These are phyloP conservation scores for Gonatopus flavifemur DNA, from an alignment of 1,140 invertebrate genomes.

Conservation along the genomic window DNA sequence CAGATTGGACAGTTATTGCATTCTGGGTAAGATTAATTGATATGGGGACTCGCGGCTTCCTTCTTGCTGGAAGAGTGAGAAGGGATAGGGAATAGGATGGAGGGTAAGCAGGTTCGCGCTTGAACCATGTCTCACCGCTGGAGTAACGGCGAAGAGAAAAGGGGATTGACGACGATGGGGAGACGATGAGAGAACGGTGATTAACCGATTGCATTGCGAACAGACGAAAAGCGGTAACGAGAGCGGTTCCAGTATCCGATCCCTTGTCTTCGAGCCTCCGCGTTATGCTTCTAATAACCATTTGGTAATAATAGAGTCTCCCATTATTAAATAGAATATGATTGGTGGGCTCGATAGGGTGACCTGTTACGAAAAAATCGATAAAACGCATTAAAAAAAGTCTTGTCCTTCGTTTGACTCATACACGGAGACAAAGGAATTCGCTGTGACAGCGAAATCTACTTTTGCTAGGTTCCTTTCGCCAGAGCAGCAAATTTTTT, in stretches of 20 bases:
- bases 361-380: neutral
- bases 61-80: conserved; percentile 22
- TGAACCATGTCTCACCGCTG: conserved; percentile 44
- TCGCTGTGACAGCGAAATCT: neutral
- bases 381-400: too few relatives aligned
- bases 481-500: neutral
- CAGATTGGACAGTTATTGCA: conserved; percentile 61
- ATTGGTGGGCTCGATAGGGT: neutral
- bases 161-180: conserved; percentile 16
- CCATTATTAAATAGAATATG: conserved; percentile 46
- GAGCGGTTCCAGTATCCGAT: conserved; percentile 35
- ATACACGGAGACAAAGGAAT: neutral
- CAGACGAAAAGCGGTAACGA: conserved; percentile 34
- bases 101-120: conserved; percentile 22
- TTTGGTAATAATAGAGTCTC: conserved; percentile 49
- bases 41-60: conserved; percentile 37
- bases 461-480: neutral
- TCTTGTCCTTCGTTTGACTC: neutral
- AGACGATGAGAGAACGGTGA: conserved; percentile 40
- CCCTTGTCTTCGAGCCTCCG: neutral
- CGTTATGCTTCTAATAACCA: conserved; percentile 39
- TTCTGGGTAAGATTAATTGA: conserved; percentile 60
- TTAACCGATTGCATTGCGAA: conserved; percentile 51
- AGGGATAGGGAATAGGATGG: conserved; percentile 1
- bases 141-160: too few relatives aligned